Conservation (phyloP, 2,113 vertebrate species). For the Rhea pennata region DNA sequence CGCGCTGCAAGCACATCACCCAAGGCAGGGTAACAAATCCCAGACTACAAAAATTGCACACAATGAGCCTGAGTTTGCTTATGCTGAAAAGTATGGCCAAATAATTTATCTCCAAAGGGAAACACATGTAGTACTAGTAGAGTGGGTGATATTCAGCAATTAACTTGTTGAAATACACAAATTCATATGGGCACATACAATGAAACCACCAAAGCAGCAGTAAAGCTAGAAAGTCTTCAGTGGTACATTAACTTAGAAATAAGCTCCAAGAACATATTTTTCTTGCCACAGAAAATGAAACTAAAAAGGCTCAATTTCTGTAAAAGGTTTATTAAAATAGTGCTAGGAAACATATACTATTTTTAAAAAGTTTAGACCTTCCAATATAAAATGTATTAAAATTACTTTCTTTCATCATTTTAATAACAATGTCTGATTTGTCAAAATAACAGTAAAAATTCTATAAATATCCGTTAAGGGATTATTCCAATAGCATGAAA, state of each 20-base stretch:
- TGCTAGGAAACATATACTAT: not conserved
- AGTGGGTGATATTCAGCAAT: not conserved
- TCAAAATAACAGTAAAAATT: constrained; percentile 64
- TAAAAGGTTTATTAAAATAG: not conserved
- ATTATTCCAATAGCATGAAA: constrained; percentile 59
- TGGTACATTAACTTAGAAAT: not conserved
- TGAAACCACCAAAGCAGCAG: not conserved
- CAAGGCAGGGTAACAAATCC: not conserved
- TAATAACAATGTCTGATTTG: constrained; percentile 61
- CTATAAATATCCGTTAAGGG: constrained; percentile 62
- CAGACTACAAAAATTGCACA: not conserved
- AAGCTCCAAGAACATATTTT: not conserved
- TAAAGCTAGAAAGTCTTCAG: not conserved
- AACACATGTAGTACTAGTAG: not conserved
- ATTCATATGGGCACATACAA: not conserved
- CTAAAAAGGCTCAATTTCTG: not conserved
- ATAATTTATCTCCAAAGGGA: not conserved
- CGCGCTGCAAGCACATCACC: not conserved
- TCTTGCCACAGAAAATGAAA: not conserved
- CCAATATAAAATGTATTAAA: constrained; percentile 27
- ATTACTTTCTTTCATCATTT: constrained; percentile 42
- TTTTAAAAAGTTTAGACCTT: not conserved
- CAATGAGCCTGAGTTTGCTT: not conserved
- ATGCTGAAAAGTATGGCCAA: not conserved
- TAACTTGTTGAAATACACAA: not conserved